These are phyloP conservation scores for Umimayanthus chanpuru DNA, from an alignment of 92 coral and sea anemone genomes.

Conservation along the genomic window DNA sequence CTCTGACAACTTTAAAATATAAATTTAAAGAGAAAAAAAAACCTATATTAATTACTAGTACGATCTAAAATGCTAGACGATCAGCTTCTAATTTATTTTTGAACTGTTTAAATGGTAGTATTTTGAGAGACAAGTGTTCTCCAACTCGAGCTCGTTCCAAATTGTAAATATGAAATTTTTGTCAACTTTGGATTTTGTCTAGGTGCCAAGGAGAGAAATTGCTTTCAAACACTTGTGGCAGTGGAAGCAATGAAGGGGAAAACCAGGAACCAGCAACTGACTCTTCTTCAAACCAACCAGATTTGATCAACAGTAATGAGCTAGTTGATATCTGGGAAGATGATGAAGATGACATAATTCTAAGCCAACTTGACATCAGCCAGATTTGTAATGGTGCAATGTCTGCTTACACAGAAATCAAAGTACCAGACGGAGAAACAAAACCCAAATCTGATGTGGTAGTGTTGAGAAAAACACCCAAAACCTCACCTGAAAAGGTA, in stretches of 20 bases:
- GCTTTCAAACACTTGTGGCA: not conserved
- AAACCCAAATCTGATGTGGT: not conserved
- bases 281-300: not conserved
- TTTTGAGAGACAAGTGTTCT: too few species aligned
- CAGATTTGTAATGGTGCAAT: not conserved
- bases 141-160: too few species aligned
- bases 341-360: conserved; percentile 29
- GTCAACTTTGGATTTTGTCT: not conserved
- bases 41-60: too few species aligned
- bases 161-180: too few species aligned
- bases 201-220: conserved; percentile 1
- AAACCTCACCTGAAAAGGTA: not conserved
- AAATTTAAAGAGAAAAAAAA: too few species aligned
- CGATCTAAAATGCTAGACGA: too few species aligned
- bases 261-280: not conserved
- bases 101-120: too few species aligned
- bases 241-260: not conserved
- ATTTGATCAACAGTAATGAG: not conserved
- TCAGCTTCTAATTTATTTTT: too few species aligned
- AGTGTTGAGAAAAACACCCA: not conserved
- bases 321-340: conserved; percentile 30
- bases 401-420: not conserved
- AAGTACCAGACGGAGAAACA: not conserved
- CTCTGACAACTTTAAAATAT: too few species aligned
- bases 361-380: conserved; percentile 32